phyloP scores from a whole-genome alignment of 2,113 vertebrate species.

The Dasypus novemcinctus region DNA sequence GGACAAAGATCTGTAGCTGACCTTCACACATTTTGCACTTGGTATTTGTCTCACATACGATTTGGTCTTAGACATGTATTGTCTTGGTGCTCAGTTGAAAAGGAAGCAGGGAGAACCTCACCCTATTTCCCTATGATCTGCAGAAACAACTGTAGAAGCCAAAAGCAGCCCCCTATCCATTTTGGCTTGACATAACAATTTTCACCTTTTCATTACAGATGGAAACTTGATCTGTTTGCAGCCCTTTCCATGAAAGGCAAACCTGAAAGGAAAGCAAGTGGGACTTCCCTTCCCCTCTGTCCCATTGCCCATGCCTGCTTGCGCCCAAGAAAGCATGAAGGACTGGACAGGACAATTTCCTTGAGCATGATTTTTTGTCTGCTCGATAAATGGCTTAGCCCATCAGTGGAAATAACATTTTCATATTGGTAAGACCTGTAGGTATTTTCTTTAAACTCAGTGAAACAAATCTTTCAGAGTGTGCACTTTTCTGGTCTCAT shows the following conservation, averaged over 20 bases:
- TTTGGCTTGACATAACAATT: neutral
- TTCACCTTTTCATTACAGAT: neutral
- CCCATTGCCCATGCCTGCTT: neutral
- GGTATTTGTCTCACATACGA: neutral
- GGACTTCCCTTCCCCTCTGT: neutral
- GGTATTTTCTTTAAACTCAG: neutral
- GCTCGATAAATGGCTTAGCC: too few relatives aligned
- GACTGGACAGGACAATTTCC: neutral
- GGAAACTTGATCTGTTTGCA: neutral
- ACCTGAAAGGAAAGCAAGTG: neutral
- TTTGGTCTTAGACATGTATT: neutral
- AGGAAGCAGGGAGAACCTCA: neutral
- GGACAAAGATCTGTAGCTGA: neutral
- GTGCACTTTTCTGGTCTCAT: slow-evolving; percentile 24
- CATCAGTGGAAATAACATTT: neutral
- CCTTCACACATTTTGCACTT: neutral
- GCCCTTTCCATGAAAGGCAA: neutral
- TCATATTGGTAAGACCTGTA: neutral
- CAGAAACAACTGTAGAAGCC: neutral
- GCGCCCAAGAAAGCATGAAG: neutral
- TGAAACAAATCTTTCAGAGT: slow-evolving; percentile 40
- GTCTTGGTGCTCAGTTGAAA: neutral
- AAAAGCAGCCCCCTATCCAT: neutral
- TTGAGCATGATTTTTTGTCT: neutral
- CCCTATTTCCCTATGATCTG: too few relatives aligned